Percentiles rank a stretch among this genome's conserved stretches.
phyloP scores from a whole-genome alignment of 30 jellyfish, hydroid and myxozoan genomes.

The Catostylus mosaicus region DNA sequence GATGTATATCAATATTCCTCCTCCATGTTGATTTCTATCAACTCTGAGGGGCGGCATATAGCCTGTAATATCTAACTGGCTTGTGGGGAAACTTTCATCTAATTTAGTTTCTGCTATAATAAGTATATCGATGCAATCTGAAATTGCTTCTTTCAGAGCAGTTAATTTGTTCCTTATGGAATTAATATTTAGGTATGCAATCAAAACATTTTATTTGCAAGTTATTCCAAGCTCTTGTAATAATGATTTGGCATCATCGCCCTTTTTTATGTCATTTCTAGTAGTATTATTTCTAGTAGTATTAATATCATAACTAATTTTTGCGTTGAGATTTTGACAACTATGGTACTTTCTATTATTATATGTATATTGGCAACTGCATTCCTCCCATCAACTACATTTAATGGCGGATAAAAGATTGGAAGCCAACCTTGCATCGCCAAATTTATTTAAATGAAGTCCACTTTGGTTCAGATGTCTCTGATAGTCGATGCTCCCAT shows the following conservation, averaged over 20 bases:
- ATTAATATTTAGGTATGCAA: conserved; percentile 4
- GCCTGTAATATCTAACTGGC: conserved; percentile 27
- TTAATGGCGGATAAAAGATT: neutral
- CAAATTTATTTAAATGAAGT: neutral
- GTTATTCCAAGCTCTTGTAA: neutral
- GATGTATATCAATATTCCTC: conserved; percentile 9
- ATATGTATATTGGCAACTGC: neutral
- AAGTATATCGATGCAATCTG: neutral
- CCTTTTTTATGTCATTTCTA: neutral
- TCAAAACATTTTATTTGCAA: neutral
- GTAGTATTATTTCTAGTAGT: neutral
- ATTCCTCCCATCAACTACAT: neutral
- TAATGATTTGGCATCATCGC: neutral
- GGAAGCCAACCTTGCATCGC: neutral
- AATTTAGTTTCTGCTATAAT: conserved; percentile 5
- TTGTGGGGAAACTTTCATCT: conserved; percentile 12
- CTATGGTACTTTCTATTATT: neutral
- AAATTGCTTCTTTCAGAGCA: neutral
- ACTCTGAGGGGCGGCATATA: conserved; percentile 35
- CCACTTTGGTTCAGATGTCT: neutral
- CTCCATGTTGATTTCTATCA: conserved; percentile 22
- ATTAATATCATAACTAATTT: neutral
- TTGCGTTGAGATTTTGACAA: neutral
- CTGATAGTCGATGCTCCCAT: neutral
- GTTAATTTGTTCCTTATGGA: conserved; percentile 5